These are phyloP conservation scores for Leistus spinibarbis DNA, from an alignment of 2,888 invertebrate species.

Conservation along the genomic window DNA sequence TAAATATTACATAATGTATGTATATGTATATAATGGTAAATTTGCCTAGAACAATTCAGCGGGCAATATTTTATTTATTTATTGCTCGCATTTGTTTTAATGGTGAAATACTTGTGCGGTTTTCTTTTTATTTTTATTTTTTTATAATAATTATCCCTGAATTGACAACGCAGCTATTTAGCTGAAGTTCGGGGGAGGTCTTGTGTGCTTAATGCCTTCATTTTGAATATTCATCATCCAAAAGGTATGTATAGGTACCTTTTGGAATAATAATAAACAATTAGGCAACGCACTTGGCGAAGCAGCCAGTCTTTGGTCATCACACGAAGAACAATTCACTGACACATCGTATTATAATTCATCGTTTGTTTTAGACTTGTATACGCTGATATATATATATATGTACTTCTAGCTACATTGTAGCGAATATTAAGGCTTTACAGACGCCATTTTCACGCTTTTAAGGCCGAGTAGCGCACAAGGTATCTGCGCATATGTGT, in stretches of 20 bases:
- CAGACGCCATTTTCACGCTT: constrained; percentile 21
- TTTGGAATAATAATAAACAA: background rate
- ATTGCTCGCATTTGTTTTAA: background rate
- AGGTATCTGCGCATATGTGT: too few relatives aligned
- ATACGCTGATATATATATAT: background rate
- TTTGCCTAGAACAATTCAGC: constrained; percentile 18
- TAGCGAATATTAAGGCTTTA: constrained; percentile 24
- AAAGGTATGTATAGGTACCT: constrained; percentile 38
- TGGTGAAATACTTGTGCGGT: constrained; percentile 38
- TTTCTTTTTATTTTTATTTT: constrained; percentile 14
- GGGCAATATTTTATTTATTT: background rate
- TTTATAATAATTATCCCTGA: constrained; percentile 23
- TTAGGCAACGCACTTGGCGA: constrained; percentile 13
- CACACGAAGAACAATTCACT: constrained; percentile 26
- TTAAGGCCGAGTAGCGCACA: too few relatives aligned
- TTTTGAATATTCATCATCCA: background rate
- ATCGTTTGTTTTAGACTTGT: background rate
- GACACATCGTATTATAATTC: constrained; percentile 11
- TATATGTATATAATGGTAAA: constrained; percentile 26
- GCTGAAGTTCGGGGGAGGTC: constrained; percentile 8
- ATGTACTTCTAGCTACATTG: constrained; percentile 21
- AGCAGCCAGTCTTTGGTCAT: constrained; percentile 32
- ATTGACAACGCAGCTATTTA: constrained; percentile 18
- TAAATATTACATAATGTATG: constrained; percentile 29
- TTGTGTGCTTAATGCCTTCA: background rate